Conservation (phyloP, 37 sponge, comb jelly and placozoan species). For the Hormiphora californensis region DNA sequence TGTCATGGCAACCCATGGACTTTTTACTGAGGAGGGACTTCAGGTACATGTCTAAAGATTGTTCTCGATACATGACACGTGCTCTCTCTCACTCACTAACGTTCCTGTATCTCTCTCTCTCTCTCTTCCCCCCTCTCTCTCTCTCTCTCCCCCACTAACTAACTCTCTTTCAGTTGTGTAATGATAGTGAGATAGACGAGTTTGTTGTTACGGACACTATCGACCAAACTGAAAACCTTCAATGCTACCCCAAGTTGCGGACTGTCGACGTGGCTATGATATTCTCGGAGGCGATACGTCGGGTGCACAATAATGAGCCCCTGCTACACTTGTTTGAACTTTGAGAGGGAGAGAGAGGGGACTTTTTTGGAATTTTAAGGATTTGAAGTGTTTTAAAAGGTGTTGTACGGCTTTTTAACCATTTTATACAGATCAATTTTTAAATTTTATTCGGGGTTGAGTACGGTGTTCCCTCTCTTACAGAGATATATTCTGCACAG, state of each 20-base stretch:
- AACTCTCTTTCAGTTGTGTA: neutral
- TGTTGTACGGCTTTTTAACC: no score
- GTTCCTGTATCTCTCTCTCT: neutral
- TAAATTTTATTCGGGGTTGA: no score
- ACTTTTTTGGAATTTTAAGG: no score
- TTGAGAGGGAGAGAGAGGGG: no score
- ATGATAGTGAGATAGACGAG: conserved; percentile 29
- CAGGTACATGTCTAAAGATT: no score
- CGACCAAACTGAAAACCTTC: conserved; percentile 6
- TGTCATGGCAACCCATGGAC: conserved; percentile 34
- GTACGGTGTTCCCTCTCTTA: no score
- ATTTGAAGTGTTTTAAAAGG: no score
- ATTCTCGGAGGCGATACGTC: conserved; percentile 35
- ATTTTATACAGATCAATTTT: no score
- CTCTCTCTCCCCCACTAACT: neutral
- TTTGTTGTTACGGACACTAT: conserved; percentile 51
- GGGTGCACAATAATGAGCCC: conserved; percentile 36
- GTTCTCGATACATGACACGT: no score
- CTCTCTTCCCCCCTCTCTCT: neutral
- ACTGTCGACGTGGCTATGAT: conserved; percentile 21
- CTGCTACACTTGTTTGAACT: neutral
- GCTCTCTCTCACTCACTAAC: neutral
- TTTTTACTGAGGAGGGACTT: neutral
- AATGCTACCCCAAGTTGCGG: neutral
- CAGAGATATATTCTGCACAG: no score